A percentile compares a stretch with the other conserved stretches of the same genome.
Conservation (phyloP, 2,113 vertebrate genomes). For the Electrona antarctica region DNA sequence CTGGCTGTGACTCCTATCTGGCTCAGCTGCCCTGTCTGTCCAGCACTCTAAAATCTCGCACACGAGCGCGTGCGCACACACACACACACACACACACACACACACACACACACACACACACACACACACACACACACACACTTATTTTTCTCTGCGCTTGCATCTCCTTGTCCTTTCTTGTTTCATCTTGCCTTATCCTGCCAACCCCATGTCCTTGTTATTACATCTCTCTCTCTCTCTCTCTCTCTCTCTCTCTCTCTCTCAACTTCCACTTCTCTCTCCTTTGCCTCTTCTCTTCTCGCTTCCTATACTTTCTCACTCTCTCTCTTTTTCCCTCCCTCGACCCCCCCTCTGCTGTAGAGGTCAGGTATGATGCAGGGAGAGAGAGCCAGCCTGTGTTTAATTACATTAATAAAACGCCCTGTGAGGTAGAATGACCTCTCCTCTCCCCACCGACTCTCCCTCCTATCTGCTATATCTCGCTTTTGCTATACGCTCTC, state of each 20-base stretch:
- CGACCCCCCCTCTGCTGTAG: slow-evolving; percentile 51
- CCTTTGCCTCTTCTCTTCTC: neutral
- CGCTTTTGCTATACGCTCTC: neutral
- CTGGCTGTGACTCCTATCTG: slow-evolving; percentile 54
- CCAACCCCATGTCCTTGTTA: slow-evolving; percentile 69
- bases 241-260: neutral
- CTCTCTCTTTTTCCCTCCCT: slow-evolving; percentile 26
- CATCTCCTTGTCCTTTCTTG: slow-evolving; percentile 57
- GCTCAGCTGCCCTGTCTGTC: slow-evolving; percentile 51
- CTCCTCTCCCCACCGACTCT: slow-evolving; percentile 24
- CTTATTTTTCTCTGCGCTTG: slow-evolving; percentile 55
- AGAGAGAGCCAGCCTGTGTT: slow-evolving; percentile 69
- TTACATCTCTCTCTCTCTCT: slow-evolving; percentile 28
- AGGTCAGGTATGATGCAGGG: slow-evolving; percentile 71
- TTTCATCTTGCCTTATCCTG: slow-evolving; percentile 67
- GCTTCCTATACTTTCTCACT: slow-evolving; percentile 5
- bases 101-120: slow-evolving; percentile 35
- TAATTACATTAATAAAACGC: slow-evolving; percentile 81
- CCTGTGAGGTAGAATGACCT: slow-evolving; percentile 73
- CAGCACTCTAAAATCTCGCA: slow-evolving; percentile 42
- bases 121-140: slow-evolving; percentile 51
- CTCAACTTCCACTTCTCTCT: slow-evolving; percentile 20
- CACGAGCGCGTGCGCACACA: neutral
- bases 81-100: slow-evolving; percentile 38
- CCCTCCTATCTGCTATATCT: neutral